Percentiles rank a stretch among this genome's conserved stretches.
These are phyloP conservation scores for Drosophila ficusphila DNA, from an alignment of 1,140 invertebrate species.

Conservation along the genomic window DNA sequence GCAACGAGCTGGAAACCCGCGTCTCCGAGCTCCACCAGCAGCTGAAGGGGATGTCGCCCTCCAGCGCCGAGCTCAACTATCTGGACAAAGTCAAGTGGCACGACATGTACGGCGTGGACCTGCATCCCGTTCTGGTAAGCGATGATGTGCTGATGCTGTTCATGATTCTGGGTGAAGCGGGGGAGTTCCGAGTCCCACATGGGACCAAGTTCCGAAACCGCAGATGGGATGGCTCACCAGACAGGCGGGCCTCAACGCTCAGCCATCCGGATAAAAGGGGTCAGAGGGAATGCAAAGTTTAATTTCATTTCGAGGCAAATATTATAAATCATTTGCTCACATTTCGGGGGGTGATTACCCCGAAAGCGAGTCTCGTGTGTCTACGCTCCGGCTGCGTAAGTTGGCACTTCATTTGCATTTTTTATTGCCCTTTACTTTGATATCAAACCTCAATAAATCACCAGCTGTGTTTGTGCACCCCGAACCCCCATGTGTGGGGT, in stretches of 20 bases:
- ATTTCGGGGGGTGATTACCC: slow-evolving; percentile 63
- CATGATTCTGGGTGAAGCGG: neutral
- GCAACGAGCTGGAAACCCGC: slow-evolving; percentile 93
- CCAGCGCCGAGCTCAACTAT: slow-evolving; percentile 93
- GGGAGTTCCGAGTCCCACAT: neutral
- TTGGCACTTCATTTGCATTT: slow-evolving; percentile 83
- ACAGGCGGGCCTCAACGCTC: slow-evolving; percentile 8
- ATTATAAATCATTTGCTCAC: slow-evolving; percentile 80
- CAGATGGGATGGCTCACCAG: slow-evolving; percentile 29
- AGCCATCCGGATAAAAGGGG: slow-evolving; percentile 56
- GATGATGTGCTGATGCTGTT: slow-evolving; percentile 8
- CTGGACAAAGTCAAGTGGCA: slow-evolving; percentile 98
- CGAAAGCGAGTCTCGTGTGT: slow-evolving; percentile 38
- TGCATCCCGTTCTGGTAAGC: slow-evolving; percentile 88
- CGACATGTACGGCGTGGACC: slow-evolving; percentile 98
- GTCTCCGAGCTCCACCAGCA: slow-evolving; percentile 95
- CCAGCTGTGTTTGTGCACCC: slow-evolving; percentile 79
- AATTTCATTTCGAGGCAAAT: slow-evolving; percentile 80
- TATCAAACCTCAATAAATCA: slow-evolving; percentile 83
- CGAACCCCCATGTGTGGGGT: slow-evolving; percentile 2
- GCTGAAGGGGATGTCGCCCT: slow-evolving; percentile 86
- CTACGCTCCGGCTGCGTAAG: slow-evolving; percentile 70
- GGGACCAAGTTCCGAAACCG: slow-evolving; percentile 13
- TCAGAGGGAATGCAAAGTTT: slow-evolving; percentile 75
- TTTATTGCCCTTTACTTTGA: slow-evolving; percentile 83